A percentile compares a stretch with the other conserved stretches of the same genome.
Evolutionary conservation across 2,797 vertebrate species (phyloP).

Genomic region (Tenualosa ilisha): DNA sequence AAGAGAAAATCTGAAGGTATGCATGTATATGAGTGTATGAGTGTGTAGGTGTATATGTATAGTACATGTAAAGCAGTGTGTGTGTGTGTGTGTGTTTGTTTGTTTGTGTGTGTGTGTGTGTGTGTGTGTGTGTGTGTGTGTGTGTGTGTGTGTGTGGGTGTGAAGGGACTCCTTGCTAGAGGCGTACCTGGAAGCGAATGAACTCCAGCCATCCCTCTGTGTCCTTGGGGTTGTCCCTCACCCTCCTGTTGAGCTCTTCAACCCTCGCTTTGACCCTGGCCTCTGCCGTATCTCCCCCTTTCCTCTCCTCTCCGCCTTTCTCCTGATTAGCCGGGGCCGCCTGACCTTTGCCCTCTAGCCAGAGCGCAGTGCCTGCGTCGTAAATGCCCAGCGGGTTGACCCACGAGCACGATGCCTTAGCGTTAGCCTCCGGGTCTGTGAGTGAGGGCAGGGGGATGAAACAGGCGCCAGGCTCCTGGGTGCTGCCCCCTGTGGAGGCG

Average conservation of each 20-base stretch:
- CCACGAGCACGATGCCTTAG: constrained; percentile 45
- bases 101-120: background rate
- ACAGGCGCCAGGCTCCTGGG: constrained; percentile 28
- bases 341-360: constrained; percentile 87
- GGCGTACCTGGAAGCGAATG: constrained; percentile 89
- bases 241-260: constrained; percentile 88
- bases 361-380: constrained; percentile 83
- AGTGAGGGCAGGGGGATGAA: constrained; percentile 77
- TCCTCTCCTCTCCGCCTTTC: constrained; percentile 31
- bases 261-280: constrained; percentile 68
- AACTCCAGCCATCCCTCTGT: constrained; percentile 88
- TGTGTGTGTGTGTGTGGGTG: background rate
- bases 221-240: constrained; percentile 87
- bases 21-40: no score
- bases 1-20: background rate
- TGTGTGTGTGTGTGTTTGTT: no score
- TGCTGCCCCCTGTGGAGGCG: constrained; percentile 42
- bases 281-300: constrained; percentile 49
- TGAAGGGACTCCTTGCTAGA: background rate
- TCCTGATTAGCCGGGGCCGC: constrained; percentile 52
- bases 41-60: no score
- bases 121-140: background rate
- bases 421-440: constrained; percentile 37
- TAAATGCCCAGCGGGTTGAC: constrained; percentile 90
- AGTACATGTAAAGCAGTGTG: no score